Percentiles rank a stretch among this genome's conserved stretches.
Conservation (phyloP, 2,113 vertebrate genomes). For the Ceuthmochares aereus region DNA sequence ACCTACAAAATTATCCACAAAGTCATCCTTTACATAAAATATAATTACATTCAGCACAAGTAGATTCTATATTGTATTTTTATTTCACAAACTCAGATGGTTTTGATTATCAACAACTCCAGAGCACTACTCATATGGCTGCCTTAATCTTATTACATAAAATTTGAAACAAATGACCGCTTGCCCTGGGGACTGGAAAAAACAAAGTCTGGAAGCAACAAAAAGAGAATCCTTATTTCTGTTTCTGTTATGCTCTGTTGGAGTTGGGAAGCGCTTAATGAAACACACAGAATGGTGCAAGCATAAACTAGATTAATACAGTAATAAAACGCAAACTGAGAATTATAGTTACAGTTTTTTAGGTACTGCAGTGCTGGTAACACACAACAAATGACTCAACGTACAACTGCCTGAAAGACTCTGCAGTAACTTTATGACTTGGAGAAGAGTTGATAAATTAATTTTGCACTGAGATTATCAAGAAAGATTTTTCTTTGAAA, state of each 20-base stretch:
- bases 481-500: not conserved
- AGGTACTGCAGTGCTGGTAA: not conserved
- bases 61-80: not conserved
- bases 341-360: not conserved
- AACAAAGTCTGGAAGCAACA: not conserved
- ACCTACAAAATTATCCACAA: not conserved
- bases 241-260: not conserved
- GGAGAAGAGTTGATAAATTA: not conserved
- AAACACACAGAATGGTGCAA: not conserved
- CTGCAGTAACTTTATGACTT: not conserved
- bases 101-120: not conserved
- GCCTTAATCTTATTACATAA: not conserved
- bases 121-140: not conserved
- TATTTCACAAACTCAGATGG: not conserved
- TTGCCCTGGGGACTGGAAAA: constrained; percentile 1
- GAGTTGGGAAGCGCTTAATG: not conserved
- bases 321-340: not conserved
- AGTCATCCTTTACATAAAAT: not conserved
- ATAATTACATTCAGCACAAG: not conserved
- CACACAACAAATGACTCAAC: not conserved
- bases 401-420: not conserved
- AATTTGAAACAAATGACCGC: not conserved
- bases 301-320: not conserved
- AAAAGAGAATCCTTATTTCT: not conserved
- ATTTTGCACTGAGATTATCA: not conserved